Evolutionary conservation across 2,888 invertebrate genomes (phyloP).

Genomic region (Folsomia manolachei): DNA sequence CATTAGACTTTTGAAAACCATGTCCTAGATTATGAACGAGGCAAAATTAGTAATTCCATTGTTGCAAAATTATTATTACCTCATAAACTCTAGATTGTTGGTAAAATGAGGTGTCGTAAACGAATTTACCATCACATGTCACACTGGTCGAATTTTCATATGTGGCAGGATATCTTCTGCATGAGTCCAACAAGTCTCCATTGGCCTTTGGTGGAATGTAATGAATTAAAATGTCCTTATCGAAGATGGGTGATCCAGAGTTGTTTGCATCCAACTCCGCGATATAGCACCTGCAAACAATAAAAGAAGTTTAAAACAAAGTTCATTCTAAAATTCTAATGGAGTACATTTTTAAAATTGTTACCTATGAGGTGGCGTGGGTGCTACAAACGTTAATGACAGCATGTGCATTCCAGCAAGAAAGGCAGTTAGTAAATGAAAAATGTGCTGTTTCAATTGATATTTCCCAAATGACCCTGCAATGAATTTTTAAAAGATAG

Average conservation of each 20-base stretch:
- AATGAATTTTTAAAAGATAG: too few relatives aligned
- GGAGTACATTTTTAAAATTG: neutral
- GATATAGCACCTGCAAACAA: conserved; percentile 40
- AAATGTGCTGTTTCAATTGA: conserved; percentile 41
- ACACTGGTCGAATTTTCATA: conserved; percentile 7
- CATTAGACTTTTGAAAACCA: too few relatives aligned
- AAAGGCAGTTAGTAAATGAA: conserved; percentile 43
- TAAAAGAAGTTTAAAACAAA: too few relatives aligned
- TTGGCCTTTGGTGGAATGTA: conserved; percentile 62
- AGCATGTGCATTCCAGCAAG: conserved; percentile 50
- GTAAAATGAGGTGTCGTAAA: conserved; percentile 35
- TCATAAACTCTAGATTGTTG: conserved; percentile 40
- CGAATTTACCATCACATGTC: conserved; percentile 34
- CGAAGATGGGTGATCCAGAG: conserved; percentile 21
- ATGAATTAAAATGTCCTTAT: conserved; percentile 38
- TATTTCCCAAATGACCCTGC: conserved; percentile 45
- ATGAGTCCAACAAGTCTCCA: conserved; percentile 65
- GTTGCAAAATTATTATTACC: conserved; percentile 15
- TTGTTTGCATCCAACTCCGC: conserved; percentile 23
- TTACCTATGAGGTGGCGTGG: conserved; percentile 44
- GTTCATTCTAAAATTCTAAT: neutral
- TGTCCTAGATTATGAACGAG: neutral
- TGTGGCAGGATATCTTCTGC: conserved; percentile 54
- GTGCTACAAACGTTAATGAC: conserved; percentile 41
- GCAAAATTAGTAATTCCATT: neutral